Evolutionary conservation across 2,113 vertebrate genomes (phyloP).

Genomic region (Danionella cerebrum): DNA sequence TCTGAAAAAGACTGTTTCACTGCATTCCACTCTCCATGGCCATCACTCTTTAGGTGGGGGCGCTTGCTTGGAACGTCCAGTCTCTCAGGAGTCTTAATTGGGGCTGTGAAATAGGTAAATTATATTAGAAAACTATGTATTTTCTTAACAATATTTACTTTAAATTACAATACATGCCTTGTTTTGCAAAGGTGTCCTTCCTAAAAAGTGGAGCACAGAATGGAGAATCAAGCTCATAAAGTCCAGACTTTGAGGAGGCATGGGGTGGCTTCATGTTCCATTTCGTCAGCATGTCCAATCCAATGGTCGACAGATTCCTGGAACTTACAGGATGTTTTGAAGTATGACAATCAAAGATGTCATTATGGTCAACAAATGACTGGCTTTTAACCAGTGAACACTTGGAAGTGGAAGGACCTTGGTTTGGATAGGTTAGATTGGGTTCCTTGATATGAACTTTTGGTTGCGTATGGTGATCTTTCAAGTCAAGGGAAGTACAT

Average conservation of each 20-base stretch:
- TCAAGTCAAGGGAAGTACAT: no score
- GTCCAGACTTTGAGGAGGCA: slow-evolving; percentile 48
- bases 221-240: slow-evolving; percentile 37
- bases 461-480: background rate
- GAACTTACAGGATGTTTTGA: slow-evolving; percentile 53
- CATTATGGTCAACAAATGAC: background rate
- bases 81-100: slow-evolving; percentile 62
- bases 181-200: slow-evolving; percentile 31
- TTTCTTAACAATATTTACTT: background rate
- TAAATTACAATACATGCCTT: slow-evolving; percentile 43
- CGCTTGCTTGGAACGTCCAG: slow-evolving; percentile 56
- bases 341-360: slow-evolving; percentile 27
- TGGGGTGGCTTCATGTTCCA: slow-evolving; percentile 52
- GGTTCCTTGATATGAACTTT: background rate
- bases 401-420: background rate
- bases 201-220: slow-evolving; percentile 26
- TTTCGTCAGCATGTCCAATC: slow-evolving; percentile 53
- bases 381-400: background rate
- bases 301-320: slow-evolving; percentile 61
- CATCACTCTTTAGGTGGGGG: slow-evolving; percentile 55
- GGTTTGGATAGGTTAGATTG: background rate
- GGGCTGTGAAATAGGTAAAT: slow-evolving; percentile 57
- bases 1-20: slow-evolving; percentile 66
- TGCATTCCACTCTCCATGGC: slow-evolving; percentile 67
- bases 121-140: background rate